A percentile compares a stretch with the other conserved stretches of the same genome.
These are phyloP conservation scores for Caligus rogercresseyi DNA, from an alignment of 1,140 invertebrate genomes.

Conservation along the genomic window DNA sequence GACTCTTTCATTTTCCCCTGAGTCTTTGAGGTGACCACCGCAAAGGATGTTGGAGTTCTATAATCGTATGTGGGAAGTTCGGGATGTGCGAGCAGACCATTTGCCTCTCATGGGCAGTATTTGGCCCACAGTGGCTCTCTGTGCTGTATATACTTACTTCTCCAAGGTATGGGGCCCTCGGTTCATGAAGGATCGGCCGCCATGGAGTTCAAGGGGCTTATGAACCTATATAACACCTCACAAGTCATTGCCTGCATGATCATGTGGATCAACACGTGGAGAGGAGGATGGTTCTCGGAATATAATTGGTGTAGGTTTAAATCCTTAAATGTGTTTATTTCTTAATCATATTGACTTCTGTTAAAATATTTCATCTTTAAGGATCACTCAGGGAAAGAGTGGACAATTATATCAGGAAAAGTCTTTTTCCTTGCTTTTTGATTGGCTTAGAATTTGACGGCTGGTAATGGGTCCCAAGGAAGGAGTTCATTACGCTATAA, in stretches of 20 bases:
- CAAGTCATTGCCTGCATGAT: conserved; percentile 64
- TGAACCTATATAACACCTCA: conserved; percentile 65
- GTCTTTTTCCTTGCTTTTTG: background rate
- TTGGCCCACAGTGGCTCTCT: conserved; percentile 61
- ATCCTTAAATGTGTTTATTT: background rate
- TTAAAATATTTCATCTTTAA: background rate
- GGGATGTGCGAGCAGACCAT: conserved; percentile 63
- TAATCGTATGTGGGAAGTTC: conserved; percentile 13
- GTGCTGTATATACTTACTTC: conserved; percentile 64
- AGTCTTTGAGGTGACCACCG: too few relatives aligned
- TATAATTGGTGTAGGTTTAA: conserved; percentile 1
- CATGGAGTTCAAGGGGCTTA: conserved; percentile 51
- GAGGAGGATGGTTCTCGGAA: background rate
- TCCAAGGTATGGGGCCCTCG: conserved; percentile 60
- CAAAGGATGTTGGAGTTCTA: too few relatives aligned
- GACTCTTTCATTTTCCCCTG: too few relatives aligned
- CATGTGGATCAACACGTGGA: conserved; percentile 58
- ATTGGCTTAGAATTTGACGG: background rate
- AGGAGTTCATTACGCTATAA: too few relatives aligned
- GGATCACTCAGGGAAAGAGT: background rate
- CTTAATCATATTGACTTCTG: background rate
- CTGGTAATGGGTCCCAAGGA: too few relatives aligned
- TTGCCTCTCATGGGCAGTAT: conserved; percentile 83
- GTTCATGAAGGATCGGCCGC: conserved; percentile 70
- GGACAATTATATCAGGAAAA: background rate